Evolutionary conservation across 2,797 vertebrate species (phyloP).

Genomic region (Pangasius macronema): DNA sequence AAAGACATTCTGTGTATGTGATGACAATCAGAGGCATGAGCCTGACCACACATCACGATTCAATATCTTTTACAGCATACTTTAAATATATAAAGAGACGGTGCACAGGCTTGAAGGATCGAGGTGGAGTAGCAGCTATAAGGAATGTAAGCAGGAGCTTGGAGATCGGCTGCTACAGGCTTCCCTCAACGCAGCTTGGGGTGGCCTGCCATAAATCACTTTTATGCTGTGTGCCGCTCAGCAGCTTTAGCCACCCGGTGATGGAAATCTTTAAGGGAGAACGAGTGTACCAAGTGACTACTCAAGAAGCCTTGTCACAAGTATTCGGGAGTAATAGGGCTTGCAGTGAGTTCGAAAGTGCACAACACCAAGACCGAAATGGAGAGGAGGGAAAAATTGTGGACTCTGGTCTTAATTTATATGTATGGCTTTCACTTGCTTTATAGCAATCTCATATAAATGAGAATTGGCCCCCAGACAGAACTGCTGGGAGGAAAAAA

Average conservation of each 20-base stretch:
- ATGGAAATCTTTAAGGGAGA: constrained; percentile 73
- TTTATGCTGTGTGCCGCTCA: constrained; percentile 74
- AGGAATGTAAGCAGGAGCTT: constrained; percentile 59
- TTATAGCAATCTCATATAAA: constrained; percentile 33
- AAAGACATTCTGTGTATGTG: background rate
- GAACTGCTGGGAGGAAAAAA: background rate
- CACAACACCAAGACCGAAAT: background rate
- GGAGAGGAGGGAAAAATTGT: background rate
- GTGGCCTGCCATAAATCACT: constrained; percentile 79
- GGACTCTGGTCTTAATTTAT: constrained; percentile 8
- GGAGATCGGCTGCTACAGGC: constrained; percentile 71
- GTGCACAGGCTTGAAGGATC: constrained; percentile 45
- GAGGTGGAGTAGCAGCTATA: constrained; percentile 62
- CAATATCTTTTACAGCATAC: background rate
- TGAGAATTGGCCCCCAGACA: constrained; percentile 31
- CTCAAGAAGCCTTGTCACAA: constrained; percentile 16
- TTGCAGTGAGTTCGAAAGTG: background rate
- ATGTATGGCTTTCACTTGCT: constrained; percentile 12
- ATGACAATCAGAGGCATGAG: background rate
- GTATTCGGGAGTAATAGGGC: background rate
- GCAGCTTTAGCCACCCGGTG: constrained; percentile 75
- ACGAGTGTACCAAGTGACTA: constrained; percentile 2
- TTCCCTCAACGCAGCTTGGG: constrained; percentile 68
- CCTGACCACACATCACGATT: background rate
- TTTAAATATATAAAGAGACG: background rate